phyloP scores from a whole-genome alignment of 2,888 invertebrate genomes.

The Oxyteleia sp. region DNA sequence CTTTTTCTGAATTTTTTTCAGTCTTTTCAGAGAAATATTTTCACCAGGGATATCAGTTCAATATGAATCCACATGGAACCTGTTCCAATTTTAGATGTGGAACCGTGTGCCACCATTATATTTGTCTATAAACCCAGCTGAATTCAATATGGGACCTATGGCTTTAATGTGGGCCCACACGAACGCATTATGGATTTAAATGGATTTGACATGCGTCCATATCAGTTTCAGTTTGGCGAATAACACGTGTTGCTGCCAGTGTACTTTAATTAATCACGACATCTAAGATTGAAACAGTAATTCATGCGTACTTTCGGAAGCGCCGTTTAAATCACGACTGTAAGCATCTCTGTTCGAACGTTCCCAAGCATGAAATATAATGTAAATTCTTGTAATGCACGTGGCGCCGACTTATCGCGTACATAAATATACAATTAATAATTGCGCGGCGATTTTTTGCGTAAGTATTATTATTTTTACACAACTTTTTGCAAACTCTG shows the following conservation, averaged over 20 bases:
- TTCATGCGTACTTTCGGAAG: constrained; percentile 82
- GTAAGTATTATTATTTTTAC: constrained; percentile 43
- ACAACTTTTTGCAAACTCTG: constrained; percentile 33
- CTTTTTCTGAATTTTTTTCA: too few relatives aligned
- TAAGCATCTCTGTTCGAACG: constrained; percentile 79
- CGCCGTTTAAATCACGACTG: constrained; percentile 79
- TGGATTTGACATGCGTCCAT: too few relatives aligned
- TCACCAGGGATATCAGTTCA: too few relatives aligned
- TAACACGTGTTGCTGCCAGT: constrained; percentile 43
- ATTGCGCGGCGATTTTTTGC: constrained; percentile 53
- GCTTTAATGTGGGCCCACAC: too few relatives aligned
- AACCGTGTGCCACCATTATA: too few relatives aligned
- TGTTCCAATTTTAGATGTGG: too few relatives aligned
- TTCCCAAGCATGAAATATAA: constrained; percentile 84
- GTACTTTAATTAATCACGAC: constrained; percentile 65
- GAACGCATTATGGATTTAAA: too few relatives aligned
- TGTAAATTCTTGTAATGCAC: constrained; percentile 83
- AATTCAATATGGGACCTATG: too few relatives aligned
- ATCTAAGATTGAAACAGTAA: constrained; percentile 77
- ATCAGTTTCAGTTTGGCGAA: constrained; percentile 41
- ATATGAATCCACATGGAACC: too few relatives aligned
- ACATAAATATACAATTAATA: constrained; percentile 65
- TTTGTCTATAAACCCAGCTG: too few relatives aligned
- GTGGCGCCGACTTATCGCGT: constrained; percentile 80
- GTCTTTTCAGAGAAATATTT: too few relatives aligned